A percentile compares a stretch with the other conserved stretches of the same genome.
These are phyloP conservation scores for Adoxophyes honmai DNA, from an alignment of 1,140 invertebrate genomes.

Conservation along the genomic window DNA sequence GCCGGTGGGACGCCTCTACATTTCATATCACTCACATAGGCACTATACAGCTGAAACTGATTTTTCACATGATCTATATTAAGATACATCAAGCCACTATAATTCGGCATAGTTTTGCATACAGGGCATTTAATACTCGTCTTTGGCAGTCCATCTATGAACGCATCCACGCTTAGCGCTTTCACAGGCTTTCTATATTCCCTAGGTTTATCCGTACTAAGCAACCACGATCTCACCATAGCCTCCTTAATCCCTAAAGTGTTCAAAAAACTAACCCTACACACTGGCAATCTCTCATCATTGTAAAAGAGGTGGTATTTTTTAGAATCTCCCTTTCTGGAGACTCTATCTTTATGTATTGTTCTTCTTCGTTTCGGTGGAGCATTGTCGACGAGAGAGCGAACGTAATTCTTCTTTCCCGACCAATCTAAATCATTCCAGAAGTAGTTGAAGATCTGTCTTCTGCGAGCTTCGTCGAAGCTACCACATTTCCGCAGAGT, in stretches of 20 bases:
- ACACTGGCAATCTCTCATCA: conserved; percentile 33
- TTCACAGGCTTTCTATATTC: conserved; percentile 32
- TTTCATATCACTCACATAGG: conserved; percentile 38
- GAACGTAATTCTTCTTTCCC: conserved; percentile 38
- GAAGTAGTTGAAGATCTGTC: conserved; percentile 39
- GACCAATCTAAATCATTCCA: conserved; percentile 54
- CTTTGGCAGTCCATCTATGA: conserved; percentile 40
- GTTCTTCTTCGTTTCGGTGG: conserved; percentile 34
- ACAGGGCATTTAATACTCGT: conserved; percentile 34
- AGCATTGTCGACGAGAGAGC: conserved; percentile 35
- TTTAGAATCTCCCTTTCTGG: conserved; percentile 42
- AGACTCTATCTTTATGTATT: conserved; percentile 22
- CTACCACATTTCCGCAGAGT: conserved; percentile 26
- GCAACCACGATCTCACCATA: conserved; percentile 42
- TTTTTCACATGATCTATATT: conserved; percentile 37
- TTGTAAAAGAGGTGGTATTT: conserved; percentile 32
- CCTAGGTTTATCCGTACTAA: conserved; percentile 22
- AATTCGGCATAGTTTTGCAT: conserved; percentile 25
- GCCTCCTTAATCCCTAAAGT: conserved; percentile 53
- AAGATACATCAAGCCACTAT: conserved; percentile 32
- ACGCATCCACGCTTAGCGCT: conserved; percentile 32
- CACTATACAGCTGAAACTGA: conserved; percentile 37
- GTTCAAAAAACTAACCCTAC: conserved; percentile 45
- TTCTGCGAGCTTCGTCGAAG: conserved; percentile 29
- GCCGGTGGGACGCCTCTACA: conserved; percentile 25